Conservation (phyloP, 2,888 invertebrate species). For the Ornithoptera priamus region DNA sequence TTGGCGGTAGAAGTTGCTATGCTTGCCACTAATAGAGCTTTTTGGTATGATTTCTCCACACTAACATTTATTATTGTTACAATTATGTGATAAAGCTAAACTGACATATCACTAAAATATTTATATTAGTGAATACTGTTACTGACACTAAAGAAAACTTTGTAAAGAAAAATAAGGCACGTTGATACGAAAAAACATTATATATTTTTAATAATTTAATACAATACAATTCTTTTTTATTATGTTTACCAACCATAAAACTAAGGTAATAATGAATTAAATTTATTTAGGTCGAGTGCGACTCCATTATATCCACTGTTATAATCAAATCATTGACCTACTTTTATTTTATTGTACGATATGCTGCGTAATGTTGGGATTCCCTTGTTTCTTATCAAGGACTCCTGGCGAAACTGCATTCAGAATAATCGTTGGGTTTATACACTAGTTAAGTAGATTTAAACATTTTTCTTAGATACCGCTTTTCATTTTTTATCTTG, state of each 20-base stretch:
- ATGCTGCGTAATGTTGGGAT: conserved; percentile 61
- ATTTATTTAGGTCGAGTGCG: conserved; percentile 22
- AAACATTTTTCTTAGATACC: background rate
- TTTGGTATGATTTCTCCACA: background rate
- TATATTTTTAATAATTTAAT: too few species aligned
- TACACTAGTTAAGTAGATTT: background rate
- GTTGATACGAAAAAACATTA: too few species aligned
- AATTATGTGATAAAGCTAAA: too few species aligned
- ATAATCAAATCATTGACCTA: conserved; percentile 64
- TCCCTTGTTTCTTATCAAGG: conserved; percentile 70
- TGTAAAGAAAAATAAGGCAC: too few species aligned
- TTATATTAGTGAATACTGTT: too few species aligned
- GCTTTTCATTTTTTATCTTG: too few species aligned
- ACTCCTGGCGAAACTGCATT: conserved; percentile 41
- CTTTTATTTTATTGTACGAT: conserved; percentile 51
- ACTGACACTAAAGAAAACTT: too few species aligned
- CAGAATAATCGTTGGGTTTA: conserved; percentile 27
- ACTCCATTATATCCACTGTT: conserved; percentile 45
- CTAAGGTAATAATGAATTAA: conserved; percentile 23
- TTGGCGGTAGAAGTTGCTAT: background rate
- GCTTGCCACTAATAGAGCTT: too few species aligned
- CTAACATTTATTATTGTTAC: too few species aligned
- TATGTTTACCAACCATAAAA: conserved; percentile 13
- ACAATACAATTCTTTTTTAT: background rate
- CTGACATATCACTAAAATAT: too few species aligned